Base-by-base conservation (phyloP, 2,797 vertebrate genomes). In the Gymnothorax reevesii region DNA sequence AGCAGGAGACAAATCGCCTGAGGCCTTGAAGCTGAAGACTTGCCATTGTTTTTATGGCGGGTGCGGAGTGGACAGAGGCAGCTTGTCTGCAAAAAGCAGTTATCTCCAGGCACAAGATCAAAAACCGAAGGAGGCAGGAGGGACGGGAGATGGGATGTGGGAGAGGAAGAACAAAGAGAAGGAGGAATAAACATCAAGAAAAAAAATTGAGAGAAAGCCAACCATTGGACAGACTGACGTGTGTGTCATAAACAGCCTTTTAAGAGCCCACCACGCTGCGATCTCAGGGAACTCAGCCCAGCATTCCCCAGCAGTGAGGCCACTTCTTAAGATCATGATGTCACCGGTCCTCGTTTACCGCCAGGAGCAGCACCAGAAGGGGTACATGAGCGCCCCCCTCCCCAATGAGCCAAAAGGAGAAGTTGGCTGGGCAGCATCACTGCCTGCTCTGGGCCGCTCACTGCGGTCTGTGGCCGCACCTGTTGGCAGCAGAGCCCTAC, bases 261-360 rank as follows among this genome's bases (percentile, higher is more conserved):
- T 77, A 82, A 60, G 49, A 33, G 79, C 64, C 75, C 10, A 22
- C 73, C 49, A 15, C 17, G n/a, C 66, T 82, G 49, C 25, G 17
- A 79, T 79, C 42, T 79, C 13, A 85, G 88, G 87, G 87, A 90
- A 71, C 88, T 87, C 88, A 85, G 33, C 75, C 83, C 84, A 49
- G 84, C 86, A n/a, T 88, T 89, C 89, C 88, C 87, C 6, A 25
- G 71, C 88, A 20, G 27, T 75, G 87, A 79, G 85, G 55, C 84
- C 85, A 84, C 77, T 64, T 83, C 86, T 84, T 60, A 85, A 79
- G 60, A 88, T 60, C 60, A 83, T 82, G 83, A 83, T 57, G 83
- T 87, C 86, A 88, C 4, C 25, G 83, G 85, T 25, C 88, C 87
- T 73, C 73, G 75, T 89, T 88, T 85, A 90, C 88, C 87, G 84